phyloP scores from a whole-genome alignment of 1,140 invertebrate genomes.

The Hyposmocoma kahamanoa region DNA sequence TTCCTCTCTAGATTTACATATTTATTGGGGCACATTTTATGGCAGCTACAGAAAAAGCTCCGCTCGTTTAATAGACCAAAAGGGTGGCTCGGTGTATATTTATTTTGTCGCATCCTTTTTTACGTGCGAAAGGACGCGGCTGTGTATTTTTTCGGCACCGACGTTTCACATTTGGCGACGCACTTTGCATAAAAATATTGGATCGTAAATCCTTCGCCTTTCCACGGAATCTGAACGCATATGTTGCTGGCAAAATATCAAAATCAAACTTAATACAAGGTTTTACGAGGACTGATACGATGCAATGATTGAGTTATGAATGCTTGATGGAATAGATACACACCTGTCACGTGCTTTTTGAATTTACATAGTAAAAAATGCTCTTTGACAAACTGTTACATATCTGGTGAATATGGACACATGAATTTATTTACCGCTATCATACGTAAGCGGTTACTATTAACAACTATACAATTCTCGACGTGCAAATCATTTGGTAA shows the following conservation, averaged over 20 bases:
- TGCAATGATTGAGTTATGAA: conserved; percentile 45
- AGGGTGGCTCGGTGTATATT: conserved; percentile 70
- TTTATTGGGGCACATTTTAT: conserved; percentile 73
- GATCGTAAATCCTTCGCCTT: conserved; percentile 60
- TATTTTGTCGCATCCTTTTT: conserved; percentile 72
- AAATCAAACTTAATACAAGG: conserved; percentile 45
- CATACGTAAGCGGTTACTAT: too few relatives aligned
- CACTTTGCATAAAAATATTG: conserved; percentile 72
- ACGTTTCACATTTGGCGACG: conserved; percentile 67
- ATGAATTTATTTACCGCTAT: too few relatives aligned
- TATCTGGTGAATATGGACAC: too few relatives aligned
- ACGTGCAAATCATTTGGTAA: too few relatives aligned
- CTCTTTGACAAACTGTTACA: too few relatives aligned
- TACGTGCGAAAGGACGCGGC: conserved; percentile 65
- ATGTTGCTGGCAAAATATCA: conserved; percentile 50
- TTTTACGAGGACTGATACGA: conserved; percentile 50
- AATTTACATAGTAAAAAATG: too few relatives aligned
- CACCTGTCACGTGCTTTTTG: too few relatives aligned
- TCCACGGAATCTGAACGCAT: conserved; percentile 51
- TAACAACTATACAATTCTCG: too few relatives aligned
- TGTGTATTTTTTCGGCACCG: conserved; percentile 57
- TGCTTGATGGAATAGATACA: conserved; percentile 16
- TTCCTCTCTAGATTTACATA: conserved; percentile 68
- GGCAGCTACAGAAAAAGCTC: conserved; percentile 57
- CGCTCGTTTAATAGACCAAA: conserved; percentile 71